These are phyloP conservation scores for Callocephalon fimbriatum DNA, from an alignment of 2,113 vertebrate genomes.

Conservation along the genomic window DNA sequence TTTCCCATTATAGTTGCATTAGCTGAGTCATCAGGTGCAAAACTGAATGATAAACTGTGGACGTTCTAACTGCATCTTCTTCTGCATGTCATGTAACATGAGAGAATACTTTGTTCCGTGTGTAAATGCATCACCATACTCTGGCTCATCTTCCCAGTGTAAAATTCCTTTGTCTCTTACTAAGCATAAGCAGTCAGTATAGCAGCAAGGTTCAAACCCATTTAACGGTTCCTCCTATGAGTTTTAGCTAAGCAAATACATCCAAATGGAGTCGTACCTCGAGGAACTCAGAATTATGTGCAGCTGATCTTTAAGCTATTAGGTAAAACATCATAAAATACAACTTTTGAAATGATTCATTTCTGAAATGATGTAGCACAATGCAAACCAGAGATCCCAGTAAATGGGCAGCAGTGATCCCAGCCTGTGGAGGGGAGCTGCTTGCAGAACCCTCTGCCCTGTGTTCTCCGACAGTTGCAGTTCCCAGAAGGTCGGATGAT, in stretches of 20 bases:
- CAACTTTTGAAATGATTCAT: neutral
- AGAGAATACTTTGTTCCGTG: neutral
- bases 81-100: neutral
- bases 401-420: neutral
- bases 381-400: neutral
- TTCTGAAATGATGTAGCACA: neutral
- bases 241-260: neutral
- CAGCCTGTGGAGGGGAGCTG: neutral
- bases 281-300: neutral
- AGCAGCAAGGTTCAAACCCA: neutral
- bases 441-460: neutral
- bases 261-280: neutral
- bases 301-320: neutral
- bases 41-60: neutral
- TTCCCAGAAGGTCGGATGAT: constrained; percentile 27
- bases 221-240: neutral
- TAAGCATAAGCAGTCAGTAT: neutral
- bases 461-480: neutral
- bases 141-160: neutral
- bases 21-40: neutral
- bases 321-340: neutral
- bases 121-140: neutral
- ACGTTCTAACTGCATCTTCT: neutral
- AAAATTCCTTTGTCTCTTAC: neutral
- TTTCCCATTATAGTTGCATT: neutral